Percentiles rank a stretch among this genome's conserved stretches.
phyloP scores from a whole-genome alignment of 2,797 vertebrate genomes.

The Cyprinella venusta region DNA sequence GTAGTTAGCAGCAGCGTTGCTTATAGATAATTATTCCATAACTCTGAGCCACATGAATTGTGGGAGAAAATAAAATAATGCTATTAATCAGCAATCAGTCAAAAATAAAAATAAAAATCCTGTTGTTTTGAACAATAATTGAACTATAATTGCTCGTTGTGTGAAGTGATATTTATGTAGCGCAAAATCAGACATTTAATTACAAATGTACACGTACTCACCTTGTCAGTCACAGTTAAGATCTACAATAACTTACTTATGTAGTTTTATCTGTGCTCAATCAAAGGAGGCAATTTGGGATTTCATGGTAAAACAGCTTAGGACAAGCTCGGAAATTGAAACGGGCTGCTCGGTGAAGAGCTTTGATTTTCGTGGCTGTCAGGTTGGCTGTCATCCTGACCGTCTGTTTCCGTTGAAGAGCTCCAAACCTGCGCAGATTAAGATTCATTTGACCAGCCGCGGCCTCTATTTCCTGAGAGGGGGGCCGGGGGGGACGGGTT shows the following conservation, averaged over 20 bases:
- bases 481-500: slow-evolving; percentile 51
- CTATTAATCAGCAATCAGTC: neutral
- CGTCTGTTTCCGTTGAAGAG: slow-evolving; percentile 56
- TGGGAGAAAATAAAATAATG: neutral
- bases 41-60: slow-evolving; percentile 6
- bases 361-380: slow-evolving; percentile 61
- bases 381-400: slow-evolving; percentile 66
- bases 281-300: slow-evolving; percentile 25
- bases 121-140: too few species aligned
- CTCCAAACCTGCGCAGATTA: slow-evolving; percentile 68
- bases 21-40: neutral
- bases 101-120: neutral
- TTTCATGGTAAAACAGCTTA: slow-evolving; percentile 47
- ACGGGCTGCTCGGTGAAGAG: slow-evolving; percentile 38
- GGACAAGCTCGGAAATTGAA: slow-evolving; percentile 35
- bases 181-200: neutral
- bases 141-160: neutral
- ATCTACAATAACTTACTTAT: slow-evolving; percentile 39
- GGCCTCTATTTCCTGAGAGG: slow-evolving; percentile 61
- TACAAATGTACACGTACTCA: slow-evolving; percentile 5
- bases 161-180: slow-evolving; percentile 6
- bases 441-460: slow-evolving; percentile 64
- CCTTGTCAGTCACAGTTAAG: slow-evolving; percentile 30
- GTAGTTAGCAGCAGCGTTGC: neutral
- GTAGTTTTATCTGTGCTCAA: slow-evolving; percentile 34